These are phyloP conservation scores for Steatocranus sp. DNA, from an alignment of 2,797 vertebrate species.

Conservation along the genomic window DNA sequence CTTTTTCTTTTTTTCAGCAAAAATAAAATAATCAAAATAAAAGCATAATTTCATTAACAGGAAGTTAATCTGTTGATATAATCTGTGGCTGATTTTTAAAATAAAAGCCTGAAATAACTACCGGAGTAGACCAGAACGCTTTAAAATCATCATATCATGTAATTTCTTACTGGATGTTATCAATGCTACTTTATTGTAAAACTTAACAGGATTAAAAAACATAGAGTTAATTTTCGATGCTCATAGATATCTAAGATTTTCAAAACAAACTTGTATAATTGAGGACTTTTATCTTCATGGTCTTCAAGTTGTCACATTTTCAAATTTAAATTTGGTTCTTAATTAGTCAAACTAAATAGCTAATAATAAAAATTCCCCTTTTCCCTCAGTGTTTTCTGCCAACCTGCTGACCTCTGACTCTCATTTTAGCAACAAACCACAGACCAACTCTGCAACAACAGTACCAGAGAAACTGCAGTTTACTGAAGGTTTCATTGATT, in stretches of 20 bases:
- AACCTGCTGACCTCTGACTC: background rate
- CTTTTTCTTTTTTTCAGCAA: background rate
- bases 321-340: background rate
- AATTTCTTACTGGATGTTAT: background rate
- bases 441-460: background rate
- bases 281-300: background rate
- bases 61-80: background rate
- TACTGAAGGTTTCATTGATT: background rate
- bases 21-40: background rate
- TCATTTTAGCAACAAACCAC: background rate
- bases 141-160: background rate
- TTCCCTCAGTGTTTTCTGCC: background rate
- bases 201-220: too few species aligned
- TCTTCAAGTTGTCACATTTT: background rate
- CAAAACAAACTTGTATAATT: background rate
- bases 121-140: background rate
- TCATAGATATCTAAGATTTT: background rate
- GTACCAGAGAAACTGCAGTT: background rate
- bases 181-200: background rate
- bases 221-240: background rate
- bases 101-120: background rate
- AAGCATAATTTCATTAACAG: background rate
- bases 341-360: background rate
- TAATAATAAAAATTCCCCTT: background rate
- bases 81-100: background rate